Base-by-base conservation (phyloP, 1,140 invertebrate species). In the Lasioglossum albipes region DNA sequence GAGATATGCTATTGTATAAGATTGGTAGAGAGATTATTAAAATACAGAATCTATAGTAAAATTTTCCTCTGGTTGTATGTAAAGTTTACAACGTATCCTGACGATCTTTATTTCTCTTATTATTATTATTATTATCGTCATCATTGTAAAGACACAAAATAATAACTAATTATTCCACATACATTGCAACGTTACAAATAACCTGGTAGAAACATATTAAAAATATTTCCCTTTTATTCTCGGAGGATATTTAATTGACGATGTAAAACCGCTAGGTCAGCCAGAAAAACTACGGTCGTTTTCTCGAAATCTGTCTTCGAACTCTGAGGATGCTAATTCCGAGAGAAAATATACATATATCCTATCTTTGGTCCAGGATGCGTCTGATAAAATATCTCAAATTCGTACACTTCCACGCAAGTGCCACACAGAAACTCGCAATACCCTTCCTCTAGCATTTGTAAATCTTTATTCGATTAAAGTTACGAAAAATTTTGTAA, bases 181-280 rank as follows among this genome's bases (percentile, higher is more conserved):
- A 31, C 62, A 66, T 74, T 52, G 73, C 62, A 79, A 79, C 45
- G 49, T 74, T 74, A 66, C 49, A 74, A 66, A 57, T 45, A 73
- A 74, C 68, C 54, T 13, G 70, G 62, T 79, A 79, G 71, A 66
- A 79, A 79, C 77, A 74, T 78, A 72, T 79, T 74, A 66, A 73
- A 79, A 79, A 79, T 79, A 79, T 74, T 22, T 16, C 45, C n/a
- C 18, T 73, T 74, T 73, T 31, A 20, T 59, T 54, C 77, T 7
- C 31, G 10, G 18, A 42, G n/a, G 18, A 36, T 36, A 59, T 61
- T 74, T 79, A 79, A 79, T 79, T 79, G 77, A 79, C 77, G 7
- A 66, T 74, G 12, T n/a, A 66, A 59, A 74, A 66, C 74, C n/a
- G 5, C 61, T 79, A 67, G 49, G 62, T 66, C 62, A 45, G n/a